Evolutionary conservation across 2,797 vertebrate genomes (phyloP).

Genomic region (Artibeus lituratus): DNA sequence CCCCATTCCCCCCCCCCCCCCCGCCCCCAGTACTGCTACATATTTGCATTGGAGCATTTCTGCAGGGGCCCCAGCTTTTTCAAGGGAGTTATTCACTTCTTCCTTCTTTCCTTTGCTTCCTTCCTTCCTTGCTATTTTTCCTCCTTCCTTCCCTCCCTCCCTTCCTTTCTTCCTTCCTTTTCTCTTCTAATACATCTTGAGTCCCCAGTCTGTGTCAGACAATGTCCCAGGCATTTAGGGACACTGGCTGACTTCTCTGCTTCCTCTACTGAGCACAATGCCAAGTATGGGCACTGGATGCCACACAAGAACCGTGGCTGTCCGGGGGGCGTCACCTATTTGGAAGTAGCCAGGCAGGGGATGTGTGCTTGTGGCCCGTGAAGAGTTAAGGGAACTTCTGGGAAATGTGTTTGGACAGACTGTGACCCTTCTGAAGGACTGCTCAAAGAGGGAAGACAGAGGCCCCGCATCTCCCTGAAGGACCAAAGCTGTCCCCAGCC

Average conservation of each 20-base stretch:
- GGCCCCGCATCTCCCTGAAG: background rate
- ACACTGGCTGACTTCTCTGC: background rate
- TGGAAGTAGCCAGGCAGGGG: background rate
- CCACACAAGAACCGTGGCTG: background rate
- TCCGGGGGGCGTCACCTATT: background rate
- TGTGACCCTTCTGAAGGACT: background rate
- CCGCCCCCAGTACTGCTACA: background rate
- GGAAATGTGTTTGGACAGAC: background rate
- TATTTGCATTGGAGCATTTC: background rate
- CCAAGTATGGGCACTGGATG: background rate
- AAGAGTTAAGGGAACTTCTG: background rate
- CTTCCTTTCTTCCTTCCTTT: background rate
- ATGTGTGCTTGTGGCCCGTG: background rate
- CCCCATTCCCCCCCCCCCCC: background rate
- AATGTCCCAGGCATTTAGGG: background rate
- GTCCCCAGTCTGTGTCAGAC: background rate
- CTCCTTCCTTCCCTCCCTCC: background rate
- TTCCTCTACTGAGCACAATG: background rate
- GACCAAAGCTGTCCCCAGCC: background rate
- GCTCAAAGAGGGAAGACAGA: background rate
- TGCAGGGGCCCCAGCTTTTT: background rate
- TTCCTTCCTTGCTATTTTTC: background rate
- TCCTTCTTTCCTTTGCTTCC: background rate
- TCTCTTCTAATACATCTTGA: background rate
- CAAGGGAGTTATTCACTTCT: background rate